Percentiles rank a stretch among this genome's conserved stretches.
These are phyloP conservation scores for human (Homo sapiens) DNA, from an alignment of 2,113 vertebrate species.

Conservation along the genomic window DNA sequence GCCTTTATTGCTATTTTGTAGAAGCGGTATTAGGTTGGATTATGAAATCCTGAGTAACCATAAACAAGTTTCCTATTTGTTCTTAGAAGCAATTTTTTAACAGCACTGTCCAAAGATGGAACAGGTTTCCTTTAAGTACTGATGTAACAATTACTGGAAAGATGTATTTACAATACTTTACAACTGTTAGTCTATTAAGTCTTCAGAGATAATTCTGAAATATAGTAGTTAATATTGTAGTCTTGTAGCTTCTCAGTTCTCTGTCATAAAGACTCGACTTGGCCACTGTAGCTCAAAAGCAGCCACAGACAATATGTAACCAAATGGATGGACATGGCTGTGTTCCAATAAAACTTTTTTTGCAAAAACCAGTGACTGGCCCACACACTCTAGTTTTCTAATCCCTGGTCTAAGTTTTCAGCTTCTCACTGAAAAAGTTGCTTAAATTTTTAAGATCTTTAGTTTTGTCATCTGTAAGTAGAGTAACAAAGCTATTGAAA, in stretches of 20 bases:
- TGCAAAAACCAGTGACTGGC: not conserved
- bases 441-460: constrained; percentile 28
- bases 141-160: not conserved
- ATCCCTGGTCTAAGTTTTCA: not conserved
- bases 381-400: not conserved
- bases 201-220: constrained; percentile 3
- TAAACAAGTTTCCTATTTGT: not conserved
- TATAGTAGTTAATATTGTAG: not conserved
- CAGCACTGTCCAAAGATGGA: not conserved
- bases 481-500: not conserved
- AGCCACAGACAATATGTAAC: not conserved
- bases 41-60: not conserved
- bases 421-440: not conserved
- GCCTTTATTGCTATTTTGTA: not conserved
- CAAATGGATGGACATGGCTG: not conserved
- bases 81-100: constrained; percentile 3
- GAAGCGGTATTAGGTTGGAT: not conserved
- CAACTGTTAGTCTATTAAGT: not conserved
- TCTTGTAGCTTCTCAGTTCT: not conserved
- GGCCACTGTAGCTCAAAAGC: not conserved
- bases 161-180: not conserved
- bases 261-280: not conserved
- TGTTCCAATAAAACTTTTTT: not conserved
- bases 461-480: constrained; percentile 1
- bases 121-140: not conserved